A percentile compares a stretch with the other conserved stretches of the same genome.
These are phyloP conservation scores for Serrognathus titanus DNA, from an alignment of 2,888 invertebrate species.

Conservation along the genomic window DNA sequence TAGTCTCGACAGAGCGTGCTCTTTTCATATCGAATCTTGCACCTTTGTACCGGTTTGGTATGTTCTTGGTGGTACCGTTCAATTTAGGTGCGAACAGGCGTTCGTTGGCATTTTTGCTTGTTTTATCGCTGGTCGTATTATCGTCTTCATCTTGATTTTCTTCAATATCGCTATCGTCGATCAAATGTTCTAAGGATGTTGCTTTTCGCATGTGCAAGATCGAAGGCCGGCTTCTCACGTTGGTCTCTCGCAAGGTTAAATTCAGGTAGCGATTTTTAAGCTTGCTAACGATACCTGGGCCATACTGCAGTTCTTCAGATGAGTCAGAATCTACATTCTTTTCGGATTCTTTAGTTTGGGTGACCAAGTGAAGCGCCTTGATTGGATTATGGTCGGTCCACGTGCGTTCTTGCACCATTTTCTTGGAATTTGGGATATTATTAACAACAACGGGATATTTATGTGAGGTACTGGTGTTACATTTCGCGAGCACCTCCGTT, in stretches of 20 bases:
- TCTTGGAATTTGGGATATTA: slow-evolving; percentile 21
- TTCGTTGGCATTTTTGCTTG: slow-evolving; percentile 10
- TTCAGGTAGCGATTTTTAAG: slow-evolving; percentile 83
- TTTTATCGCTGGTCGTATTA: slow-evolving; percentile 8
- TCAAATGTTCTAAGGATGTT: slow-evolving; percentile 78
- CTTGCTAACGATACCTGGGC: slow-evolving; percentile 87
- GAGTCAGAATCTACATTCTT: slow-evolving; percentile 53
- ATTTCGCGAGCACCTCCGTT: slow-evolving; percentile 33
- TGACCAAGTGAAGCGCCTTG: slow-evolving; percentile 24
- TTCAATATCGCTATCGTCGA: slow-evolving; percentile 65
- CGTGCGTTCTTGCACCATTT: slow-evolving; percentile 53
- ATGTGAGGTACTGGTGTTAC: slow-evolving; percentile 18
- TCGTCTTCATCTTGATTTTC: slow-evolving; percentile 36
- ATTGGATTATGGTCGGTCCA: slow-evolving; percentile 37
- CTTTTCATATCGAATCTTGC: slow-evolving; percentile 69
- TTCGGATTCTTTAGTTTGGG: slow-evolving; percentile 31
- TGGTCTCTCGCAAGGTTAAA: slow-evolving; percentile 74
- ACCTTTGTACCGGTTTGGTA: slow-evolving; percentile 50
- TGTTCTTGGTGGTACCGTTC: slow-evolving; percentile 33
- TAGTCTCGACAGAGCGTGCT: slow-evolving; percentile 81
- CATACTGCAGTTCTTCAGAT: slow-evolving; percentile 81
- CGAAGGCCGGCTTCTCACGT: slow-evolving; percentile 60
- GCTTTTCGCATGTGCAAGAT: slow-evolving; percentile 71
- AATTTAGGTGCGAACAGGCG: slow-evolving; percentile 32
- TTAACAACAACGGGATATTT: too few relatives aligned